Conservation (phyloP, 2,113 vertebrate species). For the Fregata magnificens region DNA sequence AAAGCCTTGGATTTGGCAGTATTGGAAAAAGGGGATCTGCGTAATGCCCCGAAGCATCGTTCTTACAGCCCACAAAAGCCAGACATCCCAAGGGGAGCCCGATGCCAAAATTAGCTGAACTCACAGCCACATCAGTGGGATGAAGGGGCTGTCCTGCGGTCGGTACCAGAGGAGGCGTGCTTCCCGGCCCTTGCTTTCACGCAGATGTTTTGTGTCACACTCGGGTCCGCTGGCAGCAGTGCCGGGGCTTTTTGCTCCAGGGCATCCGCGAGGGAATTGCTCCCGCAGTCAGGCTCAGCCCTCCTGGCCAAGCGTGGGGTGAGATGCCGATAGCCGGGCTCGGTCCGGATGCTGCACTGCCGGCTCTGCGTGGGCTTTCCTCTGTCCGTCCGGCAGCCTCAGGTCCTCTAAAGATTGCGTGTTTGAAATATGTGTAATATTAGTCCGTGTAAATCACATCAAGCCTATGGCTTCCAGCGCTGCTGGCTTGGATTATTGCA, state of each 20-base stretch:
- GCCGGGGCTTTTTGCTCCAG: not conserved
- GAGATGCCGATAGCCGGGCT: not conserved
- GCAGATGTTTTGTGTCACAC: not conserved
- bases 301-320: not conserved
- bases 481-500: constrained; percentile 23
- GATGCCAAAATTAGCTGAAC: not conserved
- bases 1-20: not conserved
- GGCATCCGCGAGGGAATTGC: not conserved
- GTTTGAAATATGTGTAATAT: constrained; percentile 56
- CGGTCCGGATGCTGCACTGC: not conserved
- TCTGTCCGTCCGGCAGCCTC: not conserved
- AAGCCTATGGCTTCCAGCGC: not conserved
- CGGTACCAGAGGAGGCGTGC: rapidly evolving
- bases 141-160: not conserved
- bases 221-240: not conserved
- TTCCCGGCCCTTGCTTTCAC: not conserved
- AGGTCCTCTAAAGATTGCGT: not conserved
- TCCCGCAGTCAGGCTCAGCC: not conserved
- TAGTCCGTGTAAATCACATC: constrained; percentile 9
- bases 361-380: not conserved
- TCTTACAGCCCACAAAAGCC: not conserved
- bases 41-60: not conserved
- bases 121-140: not conserved
- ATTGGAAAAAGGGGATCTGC: not conserved
- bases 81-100: not conserved